These are phyloP conservation scores for Acleris emargana DNA, from an alignment of 2,888 invertebrate species.

Conservation along the genomic window DNA sequence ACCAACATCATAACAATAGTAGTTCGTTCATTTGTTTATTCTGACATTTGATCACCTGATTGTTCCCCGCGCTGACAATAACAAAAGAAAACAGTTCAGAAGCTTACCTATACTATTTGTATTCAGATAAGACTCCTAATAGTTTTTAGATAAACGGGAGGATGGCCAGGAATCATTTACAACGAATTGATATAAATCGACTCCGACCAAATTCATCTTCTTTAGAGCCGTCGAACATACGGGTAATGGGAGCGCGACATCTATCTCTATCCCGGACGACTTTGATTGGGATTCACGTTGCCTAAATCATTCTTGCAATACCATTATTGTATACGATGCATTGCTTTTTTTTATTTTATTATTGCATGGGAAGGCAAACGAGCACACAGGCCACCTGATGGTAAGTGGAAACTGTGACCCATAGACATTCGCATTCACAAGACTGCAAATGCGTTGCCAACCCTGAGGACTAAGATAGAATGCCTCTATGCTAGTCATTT, in stretches of 20 bases:
- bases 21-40: constrained; percentile 6
- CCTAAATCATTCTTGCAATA: constrained; percentile 16
- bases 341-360: no score
- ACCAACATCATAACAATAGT: background rate
- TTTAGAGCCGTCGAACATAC: constrained; percentile 68
- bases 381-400: no score
- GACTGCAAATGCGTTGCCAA: no score
- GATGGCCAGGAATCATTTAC: constrained; percentile 64
- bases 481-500: no score
- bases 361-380: no score
- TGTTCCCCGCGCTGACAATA: background rate
- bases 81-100: constrained; percentile 7
- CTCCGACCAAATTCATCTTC: constrained; percentile 71
- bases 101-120: constrained; percentile 16
- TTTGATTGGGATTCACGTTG: constrained; percentile 50
- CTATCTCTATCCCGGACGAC: constrained; percentile 61
- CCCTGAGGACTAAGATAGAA: no score
- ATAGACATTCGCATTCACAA: no score
- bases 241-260: constrained; percentile 67
- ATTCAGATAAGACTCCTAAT: constrained; percentile 46
- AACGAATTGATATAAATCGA: constrained; percentile 81
- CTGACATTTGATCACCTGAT: constrained; percentile 19
- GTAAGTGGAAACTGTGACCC: no score
- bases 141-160: constrained; percentile 66
- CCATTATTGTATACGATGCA: background rate